Conservation (phyloP, 2,888 invertebrate species). For the Lithophane socia region DNA sequence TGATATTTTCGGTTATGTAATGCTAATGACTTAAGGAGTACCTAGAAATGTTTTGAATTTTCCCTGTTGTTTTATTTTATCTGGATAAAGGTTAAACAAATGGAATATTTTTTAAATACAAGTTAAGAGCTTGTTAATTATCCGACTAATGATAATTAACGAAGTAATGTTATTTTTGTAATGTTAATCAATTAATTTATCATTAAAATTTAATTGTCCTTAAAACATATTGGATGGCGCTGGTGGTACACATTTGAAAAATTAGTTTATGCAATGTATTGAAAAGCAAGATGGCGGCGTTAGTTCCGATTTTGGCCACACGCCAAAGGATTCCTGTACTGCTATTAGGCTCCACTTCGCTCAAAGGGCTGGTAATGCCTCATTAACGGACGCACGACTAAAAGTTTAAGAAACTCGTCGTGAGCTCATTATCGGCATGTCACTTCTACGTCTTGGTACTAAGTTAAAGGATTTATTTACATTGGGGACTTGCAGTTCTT, state of each 20-base stretch:
- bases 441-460: constrained; percentile 29
- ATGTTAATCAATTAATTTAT: no score
- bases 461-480: constrained; percentile 31
- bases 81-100: no score
- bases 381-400: constrained; percentile 46
- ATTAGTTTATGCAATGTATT: not conserved
- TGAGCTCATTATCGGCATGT: constrained; percentile 47
- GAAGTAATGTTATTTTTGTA: not conserved
- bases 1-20: constrained; percentile 8
- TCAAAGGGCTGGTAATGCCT: constrained; percentile 33
- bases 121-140: not conserved
- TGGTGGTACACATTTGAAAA: not conserved
- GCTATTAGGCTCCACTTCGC: constrained; percentile 12
- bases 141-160: not conserved
- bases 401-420: constrained; percentile 43
- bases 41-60: not conserved
- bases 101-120: no score
- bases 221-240: not conserved
- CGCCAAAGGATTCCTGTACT: not conserved
- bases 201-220: no score
- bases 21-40: not conserved
- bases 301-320: not conserved
- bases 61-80: not conserved
- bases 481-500: not conserved
- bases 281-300: not conserved